phyloP scores from a whole-genome alignment of 1,140 invertebrate genomes.

The Plodia interpunctella region DNA sequence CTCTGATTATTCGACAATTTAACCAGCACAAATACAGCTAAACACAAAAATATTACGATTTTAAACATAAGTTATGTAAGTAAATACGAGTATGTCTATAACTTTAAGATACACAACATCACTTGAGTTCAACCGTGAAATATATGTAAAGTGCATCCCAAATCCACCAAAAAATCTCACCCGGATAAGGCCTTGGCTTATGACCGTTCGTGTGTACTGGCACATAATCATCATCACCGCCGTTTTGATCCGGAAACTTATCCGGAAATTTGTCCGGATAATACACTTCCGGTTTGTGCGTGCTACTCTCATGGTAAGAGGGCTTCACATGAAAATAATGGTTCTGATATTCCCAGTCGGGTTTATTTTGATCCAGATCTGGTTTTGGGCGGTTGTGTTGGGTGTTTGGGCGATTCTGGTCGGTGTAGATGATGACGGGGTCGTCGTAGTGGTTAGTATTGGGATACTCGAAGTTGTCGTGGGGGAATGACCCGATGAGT shows the following conservation, averaged over 20 bases:
- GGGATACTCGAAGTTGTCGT: constrained; percentile 69
- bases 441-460: constrained; percentile 73
- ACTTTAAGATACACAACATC: constrained; percentile 4
- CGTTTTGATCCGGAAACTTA: constrained; percentile 30
- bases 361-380: constrained; percentile 44
- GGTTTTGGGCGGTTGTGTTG: constrained; percentile 55
- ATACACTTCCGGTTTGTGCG: constrained; percentile 52
- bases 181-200: constrained; percentile 56
- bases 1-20: no score
- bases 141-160: constrained; percentile 5
- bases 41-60: no score
- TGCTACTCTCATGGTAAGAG: constrained; percentile 69
- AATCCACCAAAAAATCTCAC: constrained; percentile 48
- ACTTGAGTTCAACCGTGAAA: constrained; percentile 29
- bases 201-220: constrained; percentile 51
- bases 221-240: constrained; percentile 63
- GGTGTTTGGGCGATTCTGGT: constrained; percentile 55
- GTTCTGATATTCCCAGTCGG: constrained; percentile 56
- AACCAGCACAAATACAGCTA: no score
- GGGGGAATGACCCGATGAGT: constrained; percentile 78
- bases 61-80: no score
- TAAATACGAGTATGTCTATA: no score
- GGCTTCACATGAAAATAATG: constrained; percentile 72
- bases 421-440: constrained; percentile 74
- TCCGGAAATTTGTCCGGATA: constrained; percentile 34